Evolutionary conservation across 2,888 invertebrate species (phyloP), one percentile per base, ranked within the genome.

Genomic region (Neria commutata): DNA sequence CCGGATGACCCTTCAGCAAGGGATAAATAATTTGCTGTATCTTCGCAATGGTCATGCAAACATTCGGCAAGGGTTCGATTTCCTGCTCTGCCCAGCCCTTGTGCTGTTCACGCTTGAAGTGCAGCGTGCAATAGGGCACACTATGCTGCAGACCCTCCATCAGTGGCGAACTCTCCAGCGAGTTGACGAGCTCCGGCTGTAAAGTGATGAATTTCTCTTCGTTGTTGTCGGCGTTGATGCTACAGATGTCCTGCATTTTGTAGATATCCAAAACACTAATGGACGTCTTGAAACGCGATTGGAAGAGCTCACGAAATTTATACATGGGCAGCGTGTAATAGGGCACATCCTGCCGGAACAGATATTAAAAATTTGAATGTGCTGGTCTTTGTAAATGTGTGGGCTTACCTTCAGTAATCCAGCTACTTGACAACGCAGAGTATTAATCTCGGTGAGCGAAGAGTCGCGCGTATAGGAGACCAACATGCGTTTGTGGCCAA

Each of bases 61-160:
- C 83, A 69, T 86, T 86, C 1, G 87, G 88, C 48, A 86, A 79
- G 2, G 87, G 85, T 34, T 87, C 85, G 66, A 88, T 87, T 74
- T 90, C 89, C 71, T 90, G 89, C 75, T 92, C 92, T 3, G 90
- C 89, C 89, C 91, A 92, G 51, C 90, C 90, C 74, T 87, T 85
- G 70, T 86, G 87, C 26, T 86, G 85, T 60, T 88, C 89, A 1
- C 76, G 74, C 60, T 78, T 80, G 37, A 81, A 82, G 71, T 91
- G 91, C 34, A 85, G 81, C 2, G 85, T 84, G 68, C 91, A 91
- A 66, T 88, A 89, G 1, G 89, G 87, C 45, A 86, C 81, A 60
- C 82, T 82, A 40, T 81, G 81, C 58, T 82, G 81, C 11, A 82
- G 66, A 14, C 80, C 80, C 62, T 85, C 85, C 68, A 85, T 77